phyloP scores from a whole-genome alignment of 2,888 invertebrate species.

The Drosophila testacea region DNA sequence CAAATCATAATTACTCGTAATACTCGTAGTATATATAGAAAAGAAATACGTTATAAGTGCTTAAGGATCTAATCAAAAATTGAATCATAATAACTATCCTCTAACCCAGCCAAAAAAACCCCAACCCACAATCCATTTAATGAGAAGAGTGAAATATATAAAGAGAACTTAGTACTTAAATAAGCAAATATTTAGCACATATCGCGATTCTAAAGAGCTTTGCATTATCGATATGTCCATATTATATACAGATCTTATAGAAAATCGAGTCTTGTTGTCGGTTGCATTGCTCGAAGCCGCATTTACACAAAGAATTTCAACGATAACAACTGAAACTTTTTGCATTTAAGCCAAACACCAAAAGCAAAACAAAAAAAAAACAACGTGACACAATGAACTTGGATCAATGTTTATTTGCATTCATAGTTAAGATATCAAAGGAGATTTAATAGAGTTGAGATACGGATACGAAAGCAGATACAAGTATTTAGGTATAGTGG shows the following conservation, averaged over 20 bases:
- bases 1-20: conserved; percentile 33
- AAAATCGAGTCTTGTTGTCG: conserved; percentile 13
- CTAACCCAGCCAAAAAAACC: background rate
- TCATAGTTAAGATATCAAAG: conserved; percentile 11
- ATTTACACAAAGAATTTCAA: conserved; percentile 25
- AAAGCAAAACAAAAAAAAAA: conserved; percentile 1
- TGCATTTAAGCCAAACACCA: conserved; percentile 50
- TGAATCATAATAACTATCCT: background rate
- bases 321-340: conserved; percentile 30
- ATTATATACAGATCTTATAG: conserved; percentile 10
- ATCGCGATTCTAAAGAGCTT: conserved; percentile 58
- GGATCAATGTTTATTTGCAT: conserved; percentile 2
- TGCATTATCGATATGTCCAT: conserved; percentile 57
- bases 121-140: conserved; percentile 7
- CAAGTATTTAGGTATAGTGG: conserved; percentile 39
- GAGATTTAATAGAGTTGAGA: conserved; percentile 9
- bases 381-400: conserved; percentile 5
- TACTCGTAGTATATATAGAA: conserved; percentile 40
- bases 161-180: conserved; percentile 13
- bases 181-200: conserved; percentile 37
- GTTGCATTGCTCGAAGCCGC: conserved; percentile 6
- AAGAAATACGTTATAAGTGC: conserved; percentile 18
- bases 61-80: conserved; percentile 20
- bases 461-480: background rate
- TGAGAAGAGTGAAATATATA: conserved; percentile 31